These are phyloP conservation scores for Chrysochloris asiatica DNA, from an alignment of 2,113 vertebrate species.

Conservation along the genomic window DNA sequence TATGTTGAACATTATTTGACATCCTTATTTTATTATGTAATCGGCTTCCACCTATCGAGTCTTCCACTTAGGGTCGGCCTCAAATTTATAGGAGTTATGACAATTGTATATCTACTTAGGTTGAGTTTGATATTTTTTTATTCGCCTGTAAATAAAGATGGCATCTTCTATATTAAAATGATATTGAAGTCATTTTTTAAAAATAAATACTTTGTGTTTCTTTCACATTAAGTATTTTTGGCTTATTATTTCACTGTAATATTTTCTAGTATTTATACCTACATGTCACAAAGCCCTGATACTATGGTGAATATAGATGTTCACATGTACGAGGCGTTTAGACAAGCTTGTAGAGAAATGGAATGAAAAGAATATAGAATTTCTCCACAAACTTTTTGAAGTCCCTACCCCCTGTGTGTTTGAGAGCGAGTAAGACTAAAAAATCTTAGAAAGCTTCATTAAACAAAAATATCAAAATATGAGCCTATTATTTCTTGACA, in stretches of 20 bases:
- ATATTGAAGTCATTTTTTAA: constrained; percentile 71
- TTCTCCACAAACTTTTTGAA: too few species aligned
- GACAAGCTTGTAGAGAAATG: too few species aligned
- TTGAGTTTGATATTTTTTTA: constrained; percentile 82
- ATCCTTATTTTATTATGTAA: constrained; percentile 72
- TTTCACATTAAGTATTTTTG: constrained; percentile 61
- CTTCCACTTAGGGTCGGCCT: constrained; percentile 54
- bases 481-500: too few species aligned
- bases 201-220: constrained; percentile 66
- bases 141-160: constrained; percentile 83
- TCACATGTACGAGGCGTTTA: too few species aligned
- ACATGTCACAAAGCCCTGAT: background rate
- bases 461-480: too few species aligned
- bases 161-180: constrained; percentile 76
- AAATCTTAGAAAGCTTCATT: too few species aligned
- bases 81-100: constrained; percentile 67
- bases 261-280: constrained; percentile 7
- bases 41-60: background rate
- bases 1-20: constrained; percentile 63
- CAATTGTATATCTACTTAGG: constrained; percentile 68
- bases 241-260: constrained; percentile 50
- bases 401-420: too few species aligned
- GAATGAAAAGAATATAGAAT: too few species aligned
- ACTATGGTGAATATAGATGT: background rate
- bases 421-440: too few species aligned